phyloP scores from a whole-genome alignment of 2,888 invertebrate genomes.

The Pyralis farinalis region DNA sequence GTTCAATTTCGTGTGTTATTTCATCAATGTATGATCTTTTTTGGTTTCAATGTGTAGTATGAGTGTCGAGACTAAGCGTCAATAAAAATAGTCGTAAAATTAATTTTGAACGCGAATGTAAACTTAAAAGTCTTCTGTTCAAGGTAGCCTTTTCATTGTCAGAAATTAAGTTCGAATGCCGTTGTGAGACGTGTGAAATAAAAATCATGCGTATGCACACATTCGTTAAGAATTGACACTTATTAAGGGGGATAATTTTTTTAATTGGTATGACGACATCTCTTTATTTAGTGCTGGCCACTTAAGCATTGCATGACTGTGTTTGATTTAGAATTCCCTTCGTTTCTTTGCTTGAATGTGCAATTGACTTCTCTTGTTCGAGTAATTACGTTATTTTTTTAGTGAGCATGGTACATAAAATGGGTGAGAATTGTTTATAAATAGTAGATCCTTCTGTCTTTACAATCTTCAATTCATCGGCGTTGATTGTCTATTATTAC shows the following conservation, averaged over 20 bases:
- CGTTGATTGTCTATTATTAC: no score
- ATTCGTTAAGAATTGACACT: constrained; percentile 81
- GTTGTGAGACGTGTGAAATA: constrained; percentile 71
- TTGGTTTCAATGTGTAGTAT: constrained; percentile 53
- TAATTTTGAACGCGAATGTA: constrained; percentile 34
- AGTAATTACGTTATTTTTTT: background rate
- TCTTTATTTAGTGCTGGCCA: constrained; percentile 64
- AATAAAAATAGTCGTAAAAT: constrained; percentile 78
- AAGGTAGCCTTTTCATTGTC: constrained; percentile 32
- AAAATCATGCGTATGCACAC: constrained; percentile 79
- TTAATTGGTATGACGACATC: constrained; percentile 80
- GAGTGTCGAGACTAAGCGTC: constrained; percentile 76
- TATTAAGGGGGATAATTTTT: constrained; percentile 79
- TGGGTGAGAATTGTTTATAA: no score
- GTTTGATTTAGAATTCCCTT: constrained; percentile 68
- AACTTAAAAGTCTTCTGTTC: constrained; percentile 32
- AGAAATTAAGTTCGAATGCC: constrained; percentile 35
- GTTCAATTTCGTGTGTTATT: constrained; percentile 29
- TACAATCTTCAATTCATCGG: no score
- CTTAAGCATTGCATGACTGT: constrained; percentile 49
- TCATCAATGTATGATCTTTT: constrained; percentile 46
- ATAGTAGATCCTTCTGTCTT: no score
- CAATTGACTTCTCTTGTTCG: constrained; percentile 32
- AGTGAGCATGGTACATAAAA: background rate
- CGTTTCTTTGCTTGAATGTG: constrained; percentile 32